Percentiles rank a stretch among this genome's conserved stretches.
Evolutionary conservation across 2,797 vertebrate genomes (phyloP).

Genomic region (Aldrovandia affinis): DNA sequence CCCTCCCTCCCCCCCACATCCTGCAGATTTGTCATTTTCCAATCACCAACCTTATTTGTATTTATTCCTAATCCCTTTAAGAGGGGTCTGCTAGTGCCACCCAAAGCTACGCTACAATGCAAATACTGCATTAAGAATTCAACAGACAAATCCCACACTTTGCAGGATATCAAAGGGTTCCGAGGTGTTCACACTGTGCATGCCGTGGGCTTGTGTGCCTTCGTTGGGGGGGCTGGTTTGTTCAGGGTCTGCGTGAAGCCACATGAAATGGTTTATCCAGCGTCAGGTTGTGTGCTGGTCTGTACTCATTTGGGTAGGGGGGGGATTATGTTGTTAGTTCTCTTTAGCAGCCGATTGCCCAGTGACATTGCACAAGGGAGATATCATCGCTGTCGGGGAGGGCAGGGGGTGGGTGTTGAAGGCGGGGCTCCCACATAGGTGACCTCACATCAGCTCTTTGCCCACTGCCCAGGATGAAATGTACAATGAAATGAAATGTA

Average conservation of each 20-base stretch:
- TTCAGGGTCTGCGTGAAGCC: neutral
- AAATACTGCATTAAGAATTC: neutral
- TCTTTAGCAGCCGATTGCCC: neutral
- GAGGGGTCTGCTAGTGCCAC: no score
- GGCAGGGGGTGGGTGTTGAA: neutral
- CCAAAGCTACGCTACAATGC: neutral
- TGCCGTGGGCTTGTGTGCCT: neutral
- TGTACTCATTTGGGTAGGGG: neutral
- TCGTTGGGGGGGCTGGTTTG: neutral
- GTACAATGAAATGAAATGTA: neutral
- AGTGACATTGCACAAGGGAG: neutral
- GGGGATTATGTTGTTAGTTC: conserved; percentile 4
- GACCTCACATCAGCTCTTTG: neutral
- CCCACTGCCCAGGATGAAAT: neutral
- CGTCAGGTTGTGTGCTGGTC: neutral
- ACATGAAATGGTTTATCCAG: neutral
- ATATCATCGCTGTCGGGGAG: neutral
- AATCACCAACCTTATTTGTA: neutral
- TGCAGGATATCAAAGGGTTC: neutral
- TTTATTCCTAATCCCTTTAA: neutral
- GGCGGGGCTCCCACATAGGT: neutral
- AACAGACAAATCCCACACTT: conserved; percentile 21
- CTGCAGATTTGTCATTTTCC: neutral
- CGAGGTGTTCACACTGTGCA: neutral
- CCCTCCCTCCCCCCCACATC: neutral